Percentiles rank a stretch among this genome's conserved stretches.
Conservation (phyloP, 2,888 invertebrate genomes). For the Sipunculus nudus region DNA sequence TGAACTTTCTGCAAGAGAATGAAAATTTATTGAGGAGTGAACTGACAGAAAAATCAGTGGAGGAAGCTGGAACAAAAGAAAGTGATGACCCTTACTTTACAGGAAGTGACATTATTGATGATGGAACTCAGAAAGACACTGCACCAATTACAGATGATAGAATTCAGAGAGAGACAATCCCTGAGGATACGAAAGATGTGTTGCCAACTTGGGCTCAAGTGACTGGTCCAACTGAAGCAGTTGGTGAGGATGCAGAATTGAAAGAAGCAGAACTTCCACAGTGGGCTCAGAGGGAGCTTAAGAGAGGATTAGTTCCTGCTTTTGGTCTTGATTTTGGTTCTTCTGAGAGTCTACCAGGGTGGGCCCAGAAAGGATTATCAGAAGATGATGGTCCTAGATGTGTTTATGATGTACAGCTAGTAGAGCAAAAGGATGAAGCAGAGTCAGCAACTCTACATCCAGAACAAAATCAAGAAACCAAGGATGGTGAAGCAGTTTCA, state of each 20-base stretch:
- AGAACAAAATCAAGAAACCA: too few relatives aligned
- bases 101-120: too few relatives aligned
- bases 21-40: slow-evolving; percentile 46
- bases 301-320: slow-evolving; percentile 23
- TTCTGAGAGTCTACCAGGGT: slow-evolving; percentile 35
- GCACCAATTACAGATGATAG: too few relatives aligned
- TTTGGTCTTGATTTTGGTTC: slow-evolving; percentile 8
- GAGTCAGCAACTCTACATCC: too few relatives aligned
- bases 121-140: too few relatives aligned
- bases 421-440: too few relatives aligned
- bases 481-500: too few relatives aligned
- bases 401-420: too few relatives aligned
- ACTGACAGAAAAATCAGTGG: background rate
- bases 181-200: background rate
- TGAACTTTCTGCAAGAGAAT: slow-evolving; percentile 47
- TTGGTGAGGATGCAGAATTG: background rate
- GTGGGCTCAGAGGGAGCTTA: slow-evolving; percentile 39
- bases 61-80: too few relatives aligned
- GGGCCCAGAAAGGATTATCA: slow-evolving; percentile 35
- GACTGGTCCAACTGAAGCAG: background rate
- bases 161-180: too few relatives aligned
- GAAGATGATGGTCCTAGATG: slow-evolving; percentile 8
- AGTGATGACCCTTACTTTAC: too few relatives aligned
- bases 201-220: slow-evolving; percentile 7
- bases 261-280: slow-evolving; percentile 30